Conservation (phyloP, 2,113 vertebrate species). For the Symphodus melops region DNA sequence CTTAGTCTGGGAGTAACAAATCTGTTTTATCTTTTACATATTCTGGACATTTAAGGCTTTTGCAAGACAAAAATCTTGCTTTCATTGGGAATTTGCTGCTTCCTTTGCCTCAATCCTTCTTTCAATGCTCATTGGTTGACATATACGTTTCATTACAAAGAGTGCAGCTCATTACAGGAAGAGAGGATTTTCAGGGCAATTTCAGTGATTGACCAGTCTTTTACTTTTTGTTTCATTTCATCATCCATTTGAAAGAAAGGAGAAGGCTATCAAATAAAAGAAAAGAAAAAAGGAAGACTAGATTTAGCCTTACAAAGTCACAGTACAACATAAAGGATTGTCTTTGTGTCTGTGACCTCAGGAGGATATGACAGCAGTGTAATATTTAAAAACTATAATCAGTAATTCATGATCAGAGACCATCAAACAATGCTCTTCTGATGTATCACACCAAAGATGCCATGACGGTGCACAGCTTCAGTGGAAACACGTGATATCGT, state of each 20-base stretch:
- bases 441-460: conserved; percentile 5
- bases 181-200: background rate
- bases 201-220: background rate
- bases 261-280: background rate
- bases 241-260: background rate
- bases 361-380: background rate
- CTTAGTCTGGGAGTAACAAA: no score
- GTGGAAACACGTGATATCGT: conserved; percentile 23
- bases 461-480: background rate
- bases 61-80: background rate
- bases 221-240: background rate
- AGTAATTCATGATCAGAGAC: background rate
- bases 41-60: background rate
- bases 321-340: conserved; percentile 47
- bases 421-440: no score
- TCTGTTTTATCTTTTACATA: no score
- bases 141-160: background rate
- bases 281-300: background rate
- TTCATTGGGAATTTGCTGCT: no score
- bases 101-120: background rate
- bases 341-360: background rate
- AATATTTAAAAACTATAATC: background rate
- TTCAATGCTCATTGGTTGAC: background rate
- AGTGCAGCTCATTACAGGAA: background rate
- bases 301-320: background rate